Conservation (phyloP, 2,113 vertebrate species). For the Eretmochelys imbricata region DNA sequence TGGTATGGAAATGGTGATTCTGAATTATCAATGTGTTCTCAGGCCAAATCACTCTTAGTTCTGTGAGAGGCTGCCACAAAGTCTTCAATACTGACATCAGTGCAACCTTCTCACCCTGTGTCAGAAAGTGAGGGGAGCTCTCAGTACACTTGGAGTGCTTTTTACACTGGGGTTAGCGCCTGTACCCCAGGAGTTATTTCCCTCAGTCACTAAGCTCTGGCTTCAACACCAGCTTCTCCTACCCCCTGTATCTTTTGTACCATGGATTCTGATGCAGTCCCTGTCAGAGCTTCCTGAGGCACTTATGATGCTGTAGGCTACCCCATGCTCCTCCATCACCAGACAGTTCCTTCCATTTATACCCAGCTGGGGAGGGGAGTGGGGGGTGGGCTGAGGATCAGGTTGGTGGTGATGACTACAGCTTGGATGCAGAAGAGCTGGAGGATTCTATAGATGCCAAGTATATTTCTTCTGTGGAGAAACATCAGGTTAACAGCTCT, state of each 20-base stretch:
- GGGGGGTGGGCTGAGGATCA: neutral
- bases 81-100: too few species aligned
- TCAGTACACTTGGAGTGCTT: neutral
- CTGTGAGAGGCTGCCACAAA: too few species aligned
- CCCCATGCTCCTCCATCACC: neutral
- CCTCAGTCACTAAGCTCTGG: neutral
- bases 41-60: too few species aligned
- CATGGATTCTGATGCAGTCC: neutral
- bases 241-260: fast-evolving
- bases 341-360: neutral
- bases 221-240: neutral
- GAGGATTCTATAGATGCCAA: neutral
- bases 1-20: too few species aligned
- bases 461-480: too few species aligned
- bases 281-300: neutral
- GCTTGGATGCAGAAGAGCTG: neutral
- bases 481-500: neutral
- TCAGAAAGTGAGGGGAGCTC: too few species aligned
- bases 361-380: neutral
- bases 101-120: too few species aligned
- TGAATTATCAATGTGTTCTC: too few species aligned
- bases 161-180: neutral
- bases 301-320: neutral
- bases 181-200: neutral
- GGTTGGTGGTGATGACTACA: fast-evolving